phyloP scores from a whole-genome alignment of 2,797 vertebrate genomes.

The Phaenicophaeus curvirostris region DNA sequence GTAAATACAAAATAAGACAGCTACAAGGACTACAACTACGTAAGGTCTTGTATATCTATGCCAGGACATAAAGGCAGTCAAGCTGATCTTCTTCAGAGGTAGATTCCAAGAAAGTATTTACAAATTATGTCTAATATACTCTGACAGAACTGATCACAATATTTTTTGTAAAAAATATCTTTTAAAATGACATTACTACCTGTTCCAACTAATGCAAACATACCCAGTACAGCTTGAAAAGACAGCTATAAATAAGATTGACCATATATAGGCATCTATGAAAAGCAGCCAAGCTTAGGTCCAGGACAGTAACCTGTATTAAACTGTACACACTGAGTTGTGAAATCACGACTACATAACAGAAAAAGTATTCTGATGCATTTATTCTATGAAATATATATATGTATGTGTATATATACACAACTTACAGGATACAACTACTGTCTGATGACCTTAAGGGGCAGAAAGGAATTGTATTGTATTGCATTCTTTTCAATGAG shows the following conservation, averaged over 20 bases:
- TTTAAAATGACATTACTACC: background rate
- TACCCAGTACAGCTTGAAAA: background rate
- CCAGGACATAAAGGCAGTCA: background rate
- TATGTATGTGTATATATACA: too few species aligned
- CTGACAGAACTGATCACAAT: background rate
- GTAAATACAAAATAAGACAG: background rate
- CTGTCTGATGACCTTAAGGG: background rate
- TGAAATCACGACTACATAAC: background rate
- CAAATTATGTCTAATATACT: background rate
- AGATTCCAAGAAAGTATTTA: background rate
- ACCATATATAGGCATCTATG: too few species aligned
- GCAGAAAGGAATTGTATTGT: background rate
- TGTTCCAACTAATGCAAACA: background rate
- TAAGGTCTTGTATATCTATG: background rate
- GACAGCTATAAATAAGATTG: background rate
- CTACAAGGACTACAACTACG: background rate
- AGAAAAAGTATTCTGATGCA: background rate
- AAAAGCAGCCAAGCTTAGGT: background rate
- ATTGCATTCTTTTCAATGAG: background rate
- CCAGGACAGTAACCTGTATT: background rate
- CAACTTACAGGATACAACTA: background rate
- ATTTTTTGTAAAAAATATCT: background rate
- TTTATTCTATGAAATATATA: background rate
- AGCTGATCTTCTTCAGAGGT: background rate
- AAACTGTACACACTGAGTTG: background rate